Evolutionary conservation across 1,140 invertebrate genomes (phyloP).

Genomic region (Lysiphlebus fabarum): DNA sequence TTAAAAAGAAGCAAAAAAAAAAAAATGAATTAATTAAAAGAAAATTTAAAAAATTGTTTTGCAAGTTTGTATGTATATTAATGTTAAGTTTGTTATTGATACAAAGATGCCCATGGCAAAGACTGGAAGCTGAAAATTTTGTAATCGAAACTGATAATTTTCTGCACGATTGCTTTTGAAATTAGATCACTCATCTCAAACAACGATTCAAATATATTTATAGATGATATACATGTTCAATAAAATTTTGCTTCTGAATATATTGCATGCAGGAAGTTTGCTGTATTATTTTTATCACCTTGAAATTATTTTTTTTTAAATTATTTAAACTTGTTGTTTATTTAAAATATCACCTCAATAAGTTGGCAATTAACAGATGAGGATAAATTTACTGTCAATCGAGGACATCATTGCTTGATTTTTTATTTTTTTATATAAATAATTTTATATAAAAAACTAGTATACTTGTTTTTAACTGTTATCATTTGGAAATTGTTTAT

Average conservation of each 20-base stretch:
- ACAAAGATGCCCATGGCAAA: constrained; percentile 45
- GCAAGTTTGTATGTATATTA: too few species aligned
- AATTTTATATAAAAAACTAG: neutral
- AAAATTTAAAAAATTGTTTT: constrained; percentile 33
- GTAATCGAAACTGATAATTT: constrained; percentile 55
- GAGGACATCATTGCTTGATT: constrained; percentile 1
- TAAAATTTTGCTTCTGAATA: too few species aligned
- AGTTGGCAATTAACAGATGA: constrained; percentile 48
- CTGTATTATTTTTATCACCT: neutral
- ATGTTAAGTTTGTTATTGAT: constrained; percentile 24
- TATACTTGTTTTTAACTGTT: too few species aligned
- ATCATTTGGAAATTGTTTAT: too few species aligned
- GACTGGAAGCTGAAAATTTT: constrained; percentile 52
- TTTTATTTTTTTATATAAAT: constrained; percentile 4
- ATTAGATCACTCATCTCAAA: constrained; percentile 54
- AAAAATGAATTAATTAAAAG: constrained; percentile 10
- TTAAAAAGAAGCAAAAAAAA: neutral
- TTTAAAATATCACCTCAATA: constrained; percentile 40
- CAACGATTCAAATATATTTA: too few species aligned
- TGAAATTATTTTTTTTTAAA: neutral
- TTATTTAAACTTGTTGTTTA: constrained; percentile 6
- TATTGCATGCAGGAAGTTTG: constrained; percentile 13
- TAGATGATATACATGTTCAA: constrained; percentile 5
- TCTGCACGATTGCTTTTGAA: constrained; percentile 56
- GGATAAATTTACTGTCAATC: constrained; percentile 5